Evolutionary conservation across 1,140 invertebrate species (phyloP).

Genomic region (Meteorus sp.): DNA sequence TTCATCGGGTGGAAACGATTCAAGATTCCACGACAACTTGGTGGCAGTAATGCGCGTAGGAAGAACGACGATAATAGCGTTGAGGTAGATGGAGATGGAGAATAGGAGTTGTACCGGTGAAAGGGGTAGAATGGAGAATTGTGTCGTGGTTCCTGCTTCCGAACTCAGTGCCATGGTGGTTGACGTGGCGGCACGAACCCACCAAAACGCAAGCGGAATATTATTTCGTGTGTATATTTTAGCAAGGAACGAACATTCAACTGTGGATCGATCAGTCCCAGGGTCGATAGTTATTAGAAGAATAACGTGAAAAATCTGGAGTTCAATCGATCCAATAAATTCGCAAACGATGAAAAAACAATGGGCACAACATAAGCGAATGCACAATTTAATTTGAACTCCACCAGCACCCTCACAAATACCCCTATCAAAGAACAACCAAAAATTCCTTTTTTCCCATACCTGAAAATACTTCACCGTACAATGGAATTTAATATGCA

Average conservation of each 20-base stretch:
- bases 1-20: constrained; percentile 17
- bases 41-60: constrained; percentile 22
- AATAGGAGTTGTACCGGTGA: neutral
- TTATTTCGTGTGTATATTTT: constrained; percentile 1
- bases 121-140: neutral
- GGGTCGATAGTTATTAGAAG: neutral
- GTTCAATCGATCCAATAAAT: too few relatives aligned
- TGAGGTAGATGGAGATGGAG: too few relatives aligned
- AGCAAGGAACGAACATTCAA: neutral
- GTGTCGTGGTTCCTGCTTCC: constrained; percentile 34
- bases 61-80: constrained; percentile 39
- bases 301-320: too few relatives aligned
- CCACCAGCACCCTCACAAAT: too few relatives aligned
- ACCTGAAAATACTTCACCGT: too few relatives aligned
- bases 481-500: too few relatives aligned
- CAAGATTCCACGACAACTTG: constrained; percentile 23
- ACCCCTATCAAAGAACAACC: too few relatives aligned
- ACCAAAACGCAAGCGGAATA: constrained; percentile 46
- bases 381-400: too few relatives aligned
- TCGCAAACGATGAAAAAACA: too few relatives aligned
- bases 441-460: too few relatives aligned
- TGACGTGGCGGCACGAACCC: constrained; percentile 41
- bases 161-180: constrained; percentile 37
- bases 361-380: too few relatives aligned
- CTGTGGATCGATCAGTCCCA: too few relatives aligned